phyloP scores from a whole-genome alignment of 2,113 vertebrate species.

The Aptenodytes forsteri region DNA sequence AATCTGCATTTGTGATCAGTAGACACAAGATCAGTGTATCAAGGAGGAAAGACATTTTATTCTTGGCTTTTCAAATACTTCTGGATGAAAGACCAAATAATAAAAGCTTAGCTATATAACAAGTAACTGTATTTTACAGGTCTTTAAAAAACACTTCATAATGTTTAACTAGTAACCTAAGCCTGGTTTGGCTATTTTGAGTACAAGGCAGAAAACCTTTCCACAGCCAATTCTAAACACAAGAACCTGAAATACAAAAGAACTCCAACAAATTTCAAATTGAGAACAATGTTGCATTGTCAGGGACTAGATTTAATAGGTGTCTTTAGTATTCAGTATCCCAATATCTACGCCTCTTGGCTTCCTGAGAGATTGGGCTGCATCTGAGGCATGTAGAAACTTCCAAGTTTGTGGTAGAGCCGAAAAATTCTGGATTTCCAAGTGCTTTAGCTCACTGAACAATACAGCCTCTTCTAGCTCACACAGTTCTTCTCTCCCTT shows the following conservation, averaged over 20 bases:
- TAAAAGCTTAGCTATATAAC: neutral
- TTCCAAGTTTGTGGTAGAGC: neutral
- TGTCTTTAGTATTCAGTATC: neutral
- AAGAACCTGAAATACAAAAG: neutral
- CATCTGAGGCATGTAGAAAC: neutral
- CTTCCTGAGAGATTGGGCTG: neutral
- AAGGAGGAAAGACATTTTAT: neutral
- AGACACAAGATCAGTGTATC: neutral
- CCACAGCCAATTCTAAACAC: neutral
- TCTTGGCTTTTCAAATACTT: neutral
- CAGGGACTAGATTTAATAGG: neutral
- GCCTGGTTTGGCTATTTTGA: neutral
- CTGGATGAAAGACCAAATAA: neutral
- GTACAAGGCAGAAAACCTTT: neutral
- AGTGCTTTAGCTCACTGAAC: neutral
- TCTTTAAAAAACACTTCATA: conserved; percentile 32
- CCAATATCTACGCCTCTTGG: neutral
- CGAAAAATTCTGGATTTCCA: neutral
- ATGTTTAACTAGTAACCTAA: neutral
- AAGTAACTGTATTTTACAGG: conserved; percentile 13
- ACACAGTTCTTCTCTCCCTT: neutral
- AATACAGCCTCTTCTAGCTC: neutral
- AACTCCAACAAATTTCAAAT: neutral
- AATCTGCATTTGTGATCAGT: neutral
- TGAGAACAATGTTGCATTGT: neutral